A percentile compares a stretch with the other conserved stretches of the same genome.
Evolutionary conservation across 2,888 invertebrate species (phyloP).

Genomic region (Lepidonotus clava): DNA sequence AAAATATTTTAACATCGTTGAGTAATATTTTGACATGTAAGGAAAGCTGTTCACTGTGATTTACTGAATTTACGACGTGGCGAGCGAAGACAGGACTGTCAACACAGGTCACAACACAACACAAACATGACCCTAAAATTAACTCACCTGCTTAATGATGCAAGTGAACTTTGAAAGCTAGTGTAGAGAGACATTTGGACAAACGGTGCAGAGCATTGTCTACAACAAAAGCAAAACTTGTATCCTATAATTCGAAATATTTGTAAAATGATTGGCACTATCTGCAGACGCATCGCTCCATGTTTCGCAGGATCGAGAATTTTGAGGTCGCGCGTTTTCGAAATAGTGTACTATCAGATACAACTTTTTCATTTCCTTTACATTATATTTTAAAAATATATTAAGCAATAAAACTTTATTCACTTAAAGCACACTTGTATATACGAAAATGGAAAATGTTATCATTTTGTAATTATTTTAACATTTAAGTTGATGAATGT

Average conservation of each 20-base stretch:
- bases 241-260: conserved; percentile 32
- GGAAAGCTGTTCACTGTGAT: too few species aligned
- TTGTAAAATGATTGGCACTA: background rate
- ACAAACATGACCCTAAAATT: background rate
- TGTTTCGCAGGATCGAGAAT: background rate
- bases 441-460: too few species aligned
- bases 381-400: too few species aligned
- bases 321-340: background rate
- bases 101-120: background rate
- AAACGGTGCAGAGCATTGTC: conserved; percentile 40
- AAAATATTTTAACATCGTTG: too few species aligned
- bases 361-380: too few species aligned
- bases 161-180: conserved; percentile 24
- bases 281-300: conserved; percentile 49
- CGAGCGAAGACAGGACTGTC: background rate
- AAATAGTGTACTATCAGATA: too few species aligned
- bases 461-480: too few species aligned
- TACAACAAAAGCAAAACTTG: conserved; percentile 20
- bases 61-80: too few species aligned
- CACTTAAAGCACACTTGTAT: too few species aligned
- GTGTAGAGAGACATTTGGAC: conserved; percentile 50
- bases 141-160: conserved; percentile 49
- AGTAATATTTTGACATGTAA: too few species aligned
- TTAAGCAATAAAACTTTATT: too few species aligned
- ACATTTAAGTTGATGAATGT: too few species aligned